Conservation (phyloP, 1,140 invertebrate species). For the Heliconius eleuchia region DNA sequence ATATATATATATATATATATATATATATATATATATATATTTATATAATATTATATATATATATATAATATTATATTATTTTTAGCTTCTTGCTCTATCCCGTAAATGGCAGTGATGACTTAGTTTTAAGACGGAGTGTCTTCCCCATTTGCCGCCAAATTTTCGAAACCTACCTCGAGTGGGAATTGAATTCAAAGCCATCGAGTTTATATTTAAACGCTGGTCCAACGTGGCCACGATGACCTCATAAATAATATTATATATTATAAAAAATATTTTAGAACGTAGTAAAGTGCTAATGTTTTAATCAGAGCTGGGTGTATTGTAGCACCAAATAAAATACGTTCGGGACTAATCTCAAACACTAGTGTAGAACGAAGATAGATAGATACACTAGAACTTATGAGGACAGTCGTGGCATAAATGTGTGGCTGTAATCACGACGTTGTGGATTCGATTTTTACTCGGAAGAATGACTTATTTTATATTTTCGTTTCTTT, state of each 20-base stretch:
- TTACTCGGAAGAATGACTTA: neutral
- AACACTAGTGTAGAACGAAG: neutral
- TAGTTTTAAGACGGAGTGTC: neutral
- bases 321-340: slow-evolving; percentile 28
- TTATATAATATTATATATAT: no score
- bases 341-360: slow-evolving; percentile 23
- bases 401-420: neutral
- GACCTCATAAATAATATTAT: neutral
- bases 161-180: no score
- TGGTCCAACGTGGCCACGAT: no score
- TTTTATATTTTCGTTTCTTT: neutral
- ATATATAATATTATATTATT: no score
- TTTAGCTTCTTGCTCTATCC: neutral
- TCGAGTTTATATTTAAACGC: no score
- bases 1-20: no score
- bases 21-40: no score
- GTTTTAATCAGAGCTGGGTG: slow-evolving; percentile 22
- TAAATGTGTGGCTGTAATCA: no score
- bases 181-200: no score
- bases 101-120: neutral
- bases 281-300: slow-evolving; percentile 9
- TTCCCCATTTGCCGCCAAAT: no score
- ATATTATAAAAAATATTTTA: neutral
- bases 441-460: neutral
- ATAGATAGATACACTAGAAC: neutral